These are phyloP conservation scores for Acrobasis consociella DNA, from an alignment of 2,888 invertebrate species.

Conservation along the genomic window DNA sequence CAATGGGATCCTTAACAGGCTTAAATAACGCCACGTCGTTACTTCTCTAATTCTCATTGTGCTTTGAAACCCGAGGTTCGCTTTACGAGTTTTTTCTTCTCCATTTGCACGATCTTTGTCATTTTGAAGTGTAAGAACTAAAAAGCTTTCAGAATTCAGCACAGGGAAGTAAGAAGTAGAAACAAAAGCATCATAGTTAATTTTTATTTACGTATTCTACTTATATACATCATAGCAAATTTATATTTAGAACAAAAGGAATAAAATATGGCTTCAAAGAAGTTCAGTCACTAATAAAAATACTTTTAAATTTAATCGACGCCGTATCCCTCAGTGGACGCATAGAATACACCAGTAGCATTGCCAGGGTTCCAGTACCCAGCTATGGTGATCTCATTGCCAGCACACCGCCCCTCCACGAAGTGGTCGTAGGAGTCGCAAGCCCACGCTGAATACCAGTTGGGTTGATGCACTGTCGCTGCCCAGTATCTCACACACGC, in stretches of 20 bases:
- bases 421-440: conserved; percentile 65
- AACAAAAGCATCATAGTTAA: background rate
- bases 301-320: conserved; percentile 27
- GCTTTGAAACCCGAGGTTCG: no score
- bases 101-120: no score
- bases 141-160: no score
- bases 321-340: conserved; percentile 63
- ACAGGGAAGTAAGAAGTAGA: no score
- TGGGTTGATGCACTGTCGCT: conserved; percentile 57
- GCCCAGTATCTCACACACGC: conserved; percentile 66
- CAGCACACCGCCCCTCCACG: conserved; percentile 58
- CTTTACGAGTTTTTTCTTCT: no score
- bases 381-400: conserved; percentile 63
- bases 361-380: conserved; percentile 73
- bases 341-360: conserved; percentile 69
- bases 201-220: background rate
- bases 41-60: no score
- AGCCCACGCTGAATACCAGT: conserved; percentile 62
- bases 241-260: background rate
- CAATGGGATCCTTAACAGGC: no score
- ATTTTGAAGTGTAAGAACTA: no score
- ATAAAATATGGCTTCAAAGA: background rate
- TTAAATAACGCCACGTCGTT: no score
- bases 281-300: background rate
- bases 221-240: background rate